Evolutionary conservation across 2,113 vertebrate genomes (phyloP), one percentile per base, ranked within the genome.

Genomic region (Pelusios castaneus): DNA sequence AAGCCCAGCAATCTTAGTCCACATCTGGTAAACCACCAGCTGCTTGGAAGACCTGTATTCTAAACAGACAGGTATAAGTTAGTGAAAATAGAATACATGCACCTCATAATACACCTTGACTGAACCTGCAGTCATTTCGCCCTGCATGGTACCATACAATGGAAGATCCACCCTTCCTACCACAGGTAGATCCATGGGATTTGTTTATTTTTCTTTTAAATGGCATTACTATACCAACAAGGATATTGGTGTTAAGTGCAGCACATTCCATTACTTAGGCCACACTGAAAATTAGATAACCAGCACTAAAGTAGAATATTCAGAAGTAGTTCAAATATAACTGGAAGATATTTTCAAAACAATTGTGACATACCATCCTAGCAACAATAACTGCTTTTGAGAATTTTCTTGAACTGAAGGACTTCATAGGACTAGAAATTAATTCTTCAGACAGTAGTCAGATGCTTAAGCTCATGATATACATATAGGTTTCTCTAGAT

Each of bases 91-190:
- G 97, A 96, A 94, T 85, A 95, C 98, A 97, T 98, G 98, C 97
- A 98, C 97, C 97, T 98, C 96, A 93, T 83, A 84, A 91, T 97
- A 97, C 90, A 98, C 97, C 97, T 89, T 97, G 98, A 99, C 99
- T 98, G 99, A 98, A 98, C 99, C 99, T 98, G 99, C 99, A 99
- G 99, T 98, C 98, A 96, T 92, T 97, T 97, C 96, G 97, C 98
- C 98, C 98, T 98, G 98, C 98, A 95, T 96, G 95, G 98, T 95
- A 97, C 95, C 95, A 84, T 97, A 97, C 95, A 96, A 97, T 93
- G 97, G 98, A 98, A 98, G 95, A 97, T 97, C 97, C 97, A 98
- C 97, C 97, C 97, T 98, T 97, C 97, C 96, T 96, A 96, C 84
- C 96, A 96, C 90, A 97, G 97, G 97, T 96, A 98, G 97, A 97